Conservation (phyloP, 2,888 invertebrate species). For the Agrochola lychnidis region DNA sequence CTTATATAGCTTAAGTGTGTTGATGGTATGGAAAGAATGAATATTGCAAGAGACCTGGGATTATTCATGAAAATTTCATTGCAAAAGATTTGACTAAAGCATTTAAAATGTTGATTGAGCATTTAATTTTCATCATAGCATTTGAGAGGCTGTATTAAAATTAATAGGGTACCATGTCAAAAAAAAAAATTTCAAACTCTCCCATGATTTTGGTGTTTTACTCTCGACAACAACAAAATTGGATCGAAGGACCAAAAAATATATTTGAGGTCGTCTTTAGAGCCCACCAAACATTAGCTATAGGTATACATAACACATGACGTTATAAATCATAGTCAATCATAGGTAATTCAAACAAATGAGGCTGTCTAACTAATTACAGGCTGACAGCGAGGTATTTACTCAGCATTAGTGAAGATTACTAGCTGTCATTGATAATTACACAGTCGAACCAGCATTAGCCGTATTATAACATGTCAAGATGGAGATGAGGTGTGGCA, state of each 20-base stretch:
- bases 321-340: conserved; percentile 39
- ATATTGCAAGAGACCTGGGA: background rate
- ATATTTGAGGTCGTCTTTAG: background rate
- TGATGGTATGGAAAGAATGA: background rate
- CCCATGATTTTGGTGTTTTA: background rate
- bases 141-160: background rate
- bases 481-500: conserved; percentile 8
- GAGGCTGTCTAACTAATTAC: conserved; percentile 71
- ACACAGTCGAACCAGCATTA: conserved; percentile 56
- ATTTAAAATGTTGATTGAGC: background rate
- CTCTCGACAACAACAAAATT: background rate
- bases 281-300: background rate
- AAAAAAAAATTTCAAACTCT: background rate
- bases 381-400: conserved; percentile 64
- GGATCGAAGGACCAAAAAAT: too few species aligned
- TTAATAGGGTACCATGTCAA: background rate
- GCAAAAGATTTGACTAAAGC: background rate
- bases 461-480: conserved; percentile 48
- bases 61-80: too few species aligned
- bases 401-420: conserved; percentile 71
- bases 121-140: background rate
- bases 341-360: conserved; percentile 65
- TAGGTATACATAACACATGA: background rate
- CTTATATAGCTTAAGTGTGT: conserved; percentile 6
- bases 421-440: conserved; percentile 68